Evolutionary conservation across 2,113 vertebrate genomes (phyloP).

Genomic region (Nothoprocta perdicaria): DNA sequence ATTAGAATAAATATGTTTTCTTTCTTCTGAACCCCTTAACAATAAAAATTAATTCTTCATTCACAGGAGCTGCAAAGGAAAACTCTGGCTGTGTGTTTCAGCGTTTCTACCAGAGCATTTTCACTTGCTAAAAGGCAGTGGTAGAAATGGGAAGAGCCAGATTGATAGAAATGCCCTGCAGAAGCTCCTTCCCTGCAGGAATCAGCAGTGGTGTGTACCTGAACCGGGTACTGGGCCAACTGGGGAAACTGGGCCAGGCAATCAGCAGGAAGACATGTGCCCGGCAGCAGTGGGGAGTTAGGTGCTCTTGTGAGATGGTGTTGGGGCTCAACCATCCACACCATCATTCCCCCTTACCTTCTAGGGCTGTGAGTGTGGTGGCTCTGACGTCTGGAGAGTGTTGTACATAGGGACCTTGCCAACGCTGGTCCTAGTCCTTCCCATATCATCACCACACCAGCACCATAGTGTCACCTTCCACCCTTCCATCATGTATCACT

Average conservation of each 20-base stretch:
- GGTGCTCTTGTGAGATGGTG: conserved; percentile 27
- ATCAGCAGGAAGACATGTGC: conserved; percentile 36
- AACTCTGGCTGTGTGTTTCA: not conserved
- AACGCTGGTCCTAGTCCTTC: not conserved
- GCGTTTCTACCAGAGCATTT: conserved; percentile 11
- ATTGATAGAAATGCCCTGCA: conserved; percentile 57
- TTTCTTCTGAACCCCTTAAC: conserved; percentile 22
- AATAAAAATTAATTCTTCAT: conserved; percentile 56
- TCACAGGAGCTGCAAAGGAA: not conserved
- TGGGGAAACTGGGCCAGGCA: conserved; percentile 32
- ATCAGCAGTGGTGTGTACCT: conserved; percentile 48
- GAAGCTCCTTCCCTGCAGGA: conserved; percentile 23
- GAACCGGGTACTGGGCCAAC: not conserved
- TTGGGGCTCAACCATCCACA: not conserved
- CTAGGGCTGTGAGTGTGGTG: not conserved
- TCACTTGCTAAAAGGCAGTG: conserved; percentile 18
- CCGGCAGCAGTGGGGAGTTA: conserved; percentile 13
- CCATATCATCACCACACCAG: not conserved
- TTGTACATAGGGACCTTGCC: not conserved
- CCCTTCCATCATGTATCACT: not conserved
- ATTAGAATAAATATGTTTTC: not conserved
- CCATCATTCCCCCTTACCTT: not conserved
- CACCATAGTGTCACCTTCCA: not conserved
- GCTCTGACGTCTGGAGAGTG: not conserved
- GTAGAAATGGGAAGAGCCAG: conserved; percentile 39